phyloP scores from a whole-genome alignment of 2,113 vertebrate genomes.

The Percina caprodes region DNA sequence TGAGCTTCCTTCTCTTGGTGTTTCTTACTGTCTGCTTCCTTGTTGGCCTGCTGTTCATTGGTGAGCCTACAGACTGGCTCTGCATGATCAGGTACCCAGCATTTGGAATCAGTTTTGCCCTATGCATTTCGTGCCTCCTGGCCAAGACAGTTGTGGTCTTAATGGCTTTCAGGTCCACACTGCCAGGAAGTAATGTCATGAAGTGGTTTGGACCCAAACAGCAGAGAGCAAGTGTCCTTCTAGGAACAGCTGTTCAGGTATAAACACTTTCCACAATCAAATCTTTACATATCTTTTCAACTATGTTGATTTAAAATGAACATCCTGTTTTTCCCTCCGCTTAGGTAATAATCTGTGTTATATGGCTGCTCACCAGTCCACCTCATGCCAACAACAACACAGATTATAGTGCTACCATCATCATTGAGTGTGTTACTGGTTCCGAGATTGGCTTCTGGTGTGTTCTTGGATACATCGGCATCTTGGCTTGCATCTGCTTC shows the following conservation, averaged over 20 bases:
- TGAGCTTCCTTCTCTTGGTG: neutral
- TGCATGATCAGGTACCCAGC: neutral
- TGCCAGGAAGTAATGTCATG: neutral
- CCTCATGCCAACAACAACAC: constrained; percentile 72
- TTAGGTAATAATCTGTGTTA: constrained; percentile 71
- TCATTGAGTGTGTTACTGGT: constrained; percentile 75
- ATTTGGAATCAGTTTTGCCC: neutral
- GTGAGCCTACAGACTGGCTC: neutral
- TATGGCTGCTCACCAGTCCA: constrained; percentile 75
- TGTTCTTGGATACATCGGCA: constrained; percentile 38
- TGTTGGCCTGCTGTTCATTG: neutral
- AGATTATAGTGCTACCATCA: constrained; percentile 68
- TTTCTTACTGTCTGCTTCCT: neutral
- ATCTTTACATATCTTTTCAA: neutral
- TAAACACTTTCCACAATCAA: neutral
- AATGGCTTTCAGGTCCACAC: neutral
- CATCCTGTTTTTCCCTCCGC: neutral
- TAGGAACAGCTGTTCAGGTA: constrained; percentile 77
- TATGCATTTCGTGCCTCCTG: neutral
- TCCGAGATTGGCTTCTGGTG: constrained; percentile 76
- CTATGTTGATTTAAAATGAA: neutral
- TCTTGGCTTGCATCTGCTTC: no score
- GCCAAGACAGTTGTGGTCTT: neutral
- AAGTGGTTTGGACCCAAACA: neutral
- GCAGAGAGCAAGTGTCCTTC: constrained; percentile 62